Base-by-base conservation (phyloP, 2,888 invertebrate genomes). In the Pachydiplax longipennis region DNA sequence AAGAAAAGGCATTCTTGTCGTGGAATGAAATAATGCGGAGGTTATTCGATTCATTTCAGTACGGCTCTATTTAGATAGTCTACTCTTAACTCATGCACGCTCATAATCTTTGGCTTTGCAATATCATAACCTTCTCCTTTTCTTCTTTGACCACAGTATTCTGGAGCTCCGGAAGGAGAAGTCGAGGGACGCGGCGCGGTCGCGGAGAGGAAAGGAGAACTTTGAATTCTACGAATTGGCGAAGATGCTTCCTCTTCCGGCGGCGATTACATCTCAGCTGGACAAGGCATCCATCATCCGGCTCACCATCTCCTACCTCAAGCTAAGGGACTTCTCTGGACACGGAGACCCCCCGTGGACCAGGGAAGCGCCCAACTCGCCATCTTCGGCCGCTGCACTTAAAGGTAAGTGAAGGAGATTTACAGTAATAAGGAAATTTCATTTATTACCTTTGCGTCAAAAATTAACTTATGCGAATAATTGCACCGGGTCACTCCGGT, bases 331-430 rank as follows among this genome's bases (percentile, higher is more conserved):
- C 94, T 99, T 99, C 95, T 98, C 98, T 91, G 97, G 97, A 12
- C 98, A 98, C 94, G 99, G 99, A 0, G 99, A 99, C 93, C 99
- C 99, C 35, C 98, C 98, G 94, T 99, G 99, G 99, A 97, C 96
- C 93, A 95, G 98, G 81, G 98, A 98, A 93, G 95, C 96, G 31
- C n/a, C 87, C 87, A 61, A 61, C 87, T 65, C 87, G 10, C 87
- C 87, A 5, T 96, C 97, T 90, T 96, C 97, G 87, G 96, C 96
- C 91, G 97, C 87, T 37, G 87, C 87, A 87, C 87, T 96, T 94
- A 98, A 98, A 94, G 95, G 96, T 90, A 95, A 53, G 53, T 53
- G 53, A 18, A 1, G 2, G 53, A 2, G 10, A 8, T 53, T 12
- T 8, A 10, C 48, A n/a, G n/a, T n/a, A n/a, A n/a, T n/a, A n/a